These are phyloP conservation scores for Brachionus calyciflorus DNA, from an alignment of 1,140 invertebrate genomes.

Conservation along the genomic window DNA sequence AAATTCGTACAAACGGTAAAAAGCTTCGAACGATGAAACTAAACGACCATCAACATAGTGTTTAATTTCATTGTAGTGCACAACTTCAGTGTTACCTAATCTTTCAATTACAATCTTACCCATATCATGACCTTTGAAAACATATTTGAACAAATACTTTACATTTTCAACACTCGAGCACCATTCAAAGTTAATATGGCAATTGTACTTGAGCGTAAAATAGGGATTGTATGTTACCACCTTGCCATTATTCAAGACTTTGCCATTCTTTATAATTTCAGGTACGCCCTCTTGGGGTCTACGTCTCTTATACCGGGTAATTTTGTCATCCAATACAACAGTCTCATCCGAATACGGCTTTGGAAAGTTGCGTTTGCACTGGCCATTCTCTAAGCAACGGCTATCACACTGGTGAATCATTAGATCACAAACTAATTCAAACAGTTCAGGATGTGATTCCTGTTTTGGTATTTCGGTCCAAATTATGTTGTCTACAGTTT, in stretches of 20 bases:
- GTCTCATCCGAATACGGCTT: constrained; percentile 48
- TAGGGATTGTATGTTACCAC: constrained; percentile 48
- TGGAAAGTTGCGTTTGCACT: constrained; percentile 49
- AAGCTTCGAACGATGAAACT: not conserved
- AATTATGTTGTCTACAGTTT: constrained; percentile 45
- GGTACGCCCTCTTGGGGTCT: constrained; percentile 15
- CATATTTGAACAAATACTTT: constrained; percentile 57
- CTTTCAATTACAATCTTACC: not conserved
- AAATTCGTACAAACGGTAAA: not conserved
- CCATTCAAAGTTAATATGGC: constrained; percentile 50
- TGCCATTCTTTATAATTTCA: too few species aligned
- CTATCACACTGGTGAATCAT: constrained; percentile 50
- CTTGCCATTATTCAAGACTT: not conserved
- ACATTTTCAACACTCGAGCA: constrained; percentile 47
- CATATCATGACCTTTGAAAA: constrained; percentile 53
- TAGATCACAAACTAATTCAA: constrained; percentile 46
- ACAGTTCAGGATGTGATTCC: constrained; percentile 47
- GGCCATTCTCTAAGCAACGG: constrained; percentile 49
- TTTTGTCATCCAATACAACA: constrained; percentile 47
- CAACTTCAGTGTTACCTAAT: too few species aligned
- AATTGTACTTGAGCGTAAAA: constrained; percentile 38
- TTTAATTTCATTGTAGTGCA: not conserved
- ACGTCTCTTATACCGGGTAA: constrained; percentile 38
- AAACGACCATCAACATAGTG: not conserved
- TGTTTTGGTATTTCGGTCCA: constrained; percentile 48